Conservation (phyloP, 2,113 vertebrate genomes). For the Beaufortia kweichowensis region DNA sequence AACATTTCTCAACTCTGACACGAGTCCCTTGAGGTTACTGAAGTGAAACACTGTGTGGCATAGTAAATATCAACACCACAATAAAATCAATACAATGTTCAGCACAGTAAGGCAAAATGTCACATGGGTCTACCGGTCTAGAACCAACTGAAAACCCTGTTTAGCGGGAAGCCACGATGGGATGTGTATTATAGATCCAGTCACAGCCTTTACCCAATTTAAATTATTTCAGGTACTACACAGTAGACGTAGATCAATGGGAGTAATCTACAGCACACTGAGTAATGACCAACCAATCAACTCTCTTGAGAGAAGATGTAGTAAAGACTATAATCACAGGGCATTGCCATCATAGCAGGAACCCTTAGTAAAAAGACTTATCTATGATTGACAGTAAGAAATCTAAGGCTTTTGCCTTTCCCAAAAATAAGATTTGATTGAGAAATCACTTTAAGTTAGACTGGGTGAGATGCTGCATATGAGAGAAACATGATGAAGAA, state of each 20-base stretch:
- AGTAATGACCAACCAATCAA: no score
- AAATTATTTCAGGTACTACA: conserved; percentile 58
- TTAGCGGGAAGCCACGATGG: conserved; percentile 5
- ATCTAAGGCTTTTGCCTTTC: no score
- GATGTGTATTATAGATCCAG: conserved; percentile 40
- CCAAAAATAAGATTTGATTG: no score
- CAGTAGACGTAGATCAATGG: conserved; percentile 58
- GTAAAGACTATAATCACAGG: no score
- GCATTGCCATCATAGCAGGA: no score
- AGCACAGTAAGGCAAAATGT: conserved; percentile 33
- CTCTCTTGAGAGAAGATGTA: no score
- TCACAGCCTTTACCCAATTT: conserved; percentile 42
- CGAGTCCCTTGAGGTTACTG: conserved; percentile 13
- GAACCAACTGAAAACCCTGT: conserved; percentile 12
- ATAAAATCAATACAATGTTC: conserved; percentile 53
- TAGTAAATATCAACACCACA: conserved; percentile 28
- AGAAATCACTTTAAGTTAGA: no score
- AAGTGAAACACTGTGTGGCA: conserved; percentile 15
- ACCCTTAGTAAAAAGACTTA: no score
- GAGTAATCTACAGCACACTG: conserved; percentile 14
- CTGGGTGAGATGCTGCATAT: no score
- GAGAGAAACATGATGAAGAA: no score
- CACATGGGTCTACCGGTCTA: neutral
- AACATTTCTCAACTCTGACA: conserved; percentile 19
- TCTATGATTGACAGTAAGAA: no score